Evolutionary conservation across 2,888 invertebrate genomes (phyloP).

Genomic region (Junonia oenone): DNA sequence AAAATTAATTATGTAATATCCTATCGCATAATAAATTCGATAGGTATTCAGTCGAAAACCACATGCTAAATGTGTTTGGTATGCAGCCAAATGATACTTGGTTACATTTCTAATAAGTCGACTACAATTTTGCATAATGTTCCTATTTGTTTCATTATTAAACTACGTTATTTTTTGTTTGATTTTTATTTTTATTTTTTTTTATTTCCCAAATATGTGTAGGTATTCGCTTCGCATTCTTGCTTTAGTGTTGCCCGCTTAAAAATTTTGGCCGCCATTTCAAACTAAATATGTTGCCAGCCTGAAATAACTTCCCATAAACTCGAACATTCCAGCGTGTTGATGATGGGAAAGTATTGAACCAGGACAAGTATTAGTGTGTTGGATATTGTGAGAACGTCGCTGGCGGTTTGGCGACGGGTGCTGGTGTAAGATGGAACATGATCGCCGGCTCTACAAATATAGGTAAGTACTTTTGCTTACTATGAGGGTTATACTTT

Average conservation of each 20-base stretch:
- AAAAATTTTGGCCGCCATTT: not conserved
- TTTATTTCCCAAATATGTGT: not conserved
- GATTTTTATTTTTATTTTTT: too few relatives aligned
- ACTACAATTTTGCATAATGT: too few relatives aligned
- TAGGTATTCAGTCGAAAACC: too few relatives aligned
- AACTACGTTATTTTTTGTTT: too few relatives aligned
- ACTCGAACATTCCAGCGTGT: not conserved
- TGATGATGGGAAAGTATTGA: conserved; percentile 19
- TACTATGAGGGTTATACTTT: too few relatives aligned
- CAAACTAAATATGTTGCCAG: not conserved
- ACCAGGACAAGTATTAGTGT: conserved; percentile 6
- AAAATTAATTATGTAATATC: too few relatives aligned
- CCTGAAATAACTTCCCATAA: not conserved
- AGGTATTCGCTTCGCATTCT: too few relatives aligned
- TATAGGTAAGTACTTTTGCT: conserved; percentile 55
- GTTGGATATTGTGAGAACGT: conserved; percentile 9
- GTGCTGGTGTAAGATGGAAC: conserved; percentile 67
- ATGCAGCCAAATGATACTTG: too few relatives aligned
- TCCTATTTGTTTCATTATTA: too few relatives aligned
- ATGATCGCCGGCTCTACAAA: conserved; percentile 57
- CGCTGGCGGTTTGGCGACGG: conserved; percentile 5
- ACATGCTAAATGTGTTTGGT: too few relatives aligned
- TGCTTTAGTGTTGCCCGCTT: not conserved
- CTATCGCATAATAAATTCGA: too few relatives aligned
- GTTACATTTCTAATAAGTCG: too few relatives aligned